Conservation (phyloP, 2,113 vertebrate species). For the Stigmatopora nigra region DNA sequence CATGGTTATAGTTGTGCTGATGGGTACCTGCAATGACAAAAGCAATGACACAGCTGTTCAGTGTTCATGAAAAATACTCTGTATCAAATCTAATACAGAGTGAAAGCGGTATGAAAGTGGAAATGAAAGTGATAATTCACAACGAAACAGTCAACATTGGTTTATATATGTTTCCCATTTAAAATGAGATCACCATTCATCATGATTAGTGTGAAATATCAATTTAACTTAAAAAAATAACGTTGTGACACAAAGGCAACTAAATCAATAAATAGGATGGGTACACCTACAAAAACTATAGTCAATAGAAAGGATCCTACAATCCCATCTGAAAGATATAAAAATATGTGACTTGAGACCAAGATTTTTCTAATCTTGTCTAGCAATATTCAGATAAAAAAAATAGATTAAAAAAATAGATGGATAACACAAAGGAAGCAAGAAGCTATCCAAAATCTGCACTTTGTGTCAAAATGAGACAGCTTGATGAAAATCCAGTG, state of each 20-base stretch:
- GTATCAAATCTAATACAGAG: slow-evolving; percentile 34
- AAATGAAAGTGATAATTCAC: slow-evolving; percentile 47
- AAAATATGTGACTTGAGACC: slow-evolving; percentile 6
- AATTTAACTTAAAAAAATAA: slow-evolving; percentile 23
- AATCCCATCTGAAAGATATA: not conserved
- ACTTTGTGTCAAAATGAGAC: slow-evolving; percentile 2
- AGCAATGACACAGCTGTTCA: slow-evolving; percentile 60
- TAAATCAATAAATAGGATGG: slow-evolving; percentile 24
- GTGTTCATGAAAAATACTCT: slow-evolving; percentile 34
- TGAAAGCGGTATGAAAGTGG: slow-evolving; percentile 13
- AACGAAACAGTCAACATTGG: not conserved
- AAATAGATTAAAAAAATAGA: slow-evolving; percentile 27
- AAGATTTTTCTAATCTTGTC: slow-evolving; percentile 35
- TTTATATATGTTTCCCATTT: not conserved
- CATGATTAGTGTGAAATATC: slow-evolving; percentile 18
- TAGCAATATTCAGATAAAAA: slow-evolving; percentile 24
- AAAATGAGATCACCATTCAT: slow-evolving; percentile 33
- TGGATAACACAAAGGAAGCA: slow-evolving; percentile 9
- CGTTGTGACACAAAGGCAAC: slow-evolving; percentile 14
- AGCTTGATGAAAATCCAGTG: not conserved
- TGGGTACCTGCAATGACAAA: slow-evolving; percentile 86
- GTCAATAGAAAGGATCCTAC: slow-evolving; percentile 23
- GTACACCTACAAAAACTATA: slow-evolving; percentile 13
- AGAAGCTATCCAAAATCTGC: slow-evolving; percentile 1
- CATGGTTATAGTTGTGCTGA: slow-evolving; percentile 92